phyloP scores from a whole-genome alignment of 2,888 invertebrate species.

The Malthinus flaveolus region DNA sequence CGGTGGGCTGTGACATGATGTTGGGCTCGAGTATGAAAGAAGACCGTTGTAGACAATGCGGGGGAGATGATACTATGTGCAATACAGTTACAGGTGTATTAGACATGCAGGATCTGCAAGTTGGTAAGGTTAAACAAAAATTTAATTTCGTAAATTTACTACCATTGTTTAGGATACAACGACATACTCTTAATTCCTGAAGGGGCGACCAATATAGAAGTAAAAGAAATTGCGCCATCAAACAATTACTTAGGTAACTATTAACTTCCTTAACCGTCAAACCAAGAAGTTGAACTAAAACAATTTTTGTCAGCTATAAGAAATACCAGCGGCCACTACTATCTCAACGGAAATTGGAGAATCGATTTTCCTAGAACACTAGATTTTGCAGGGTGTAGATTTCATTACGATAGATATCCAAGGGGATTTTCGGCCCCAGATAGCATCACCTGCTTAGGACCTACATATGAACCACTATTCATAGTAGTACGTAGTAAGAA shows the following conservation, averaged over 20 bases:
- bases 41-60: conserved; percentile 90
- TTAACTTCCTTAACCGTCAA: not conserved
- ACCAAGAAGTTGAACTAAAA: not conserved
- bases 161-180: conserved; percentile 74
- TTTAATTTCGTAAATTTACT: too few species aligned
- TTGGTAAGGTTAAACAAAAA: conserved; percentile 59
- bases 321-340: conserved; percentile 80
- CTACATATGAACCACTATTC: conserved; percentile 86
- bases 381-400: conserved; percentile 80
- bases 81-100: conserved; percentile 74
- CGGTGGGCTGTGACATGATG: conserved; percentile 94
- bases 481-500: conserved; percentile 68
- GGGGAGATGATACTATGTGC: conserved; percentile 89
- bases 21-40: conserved; percentile 84
- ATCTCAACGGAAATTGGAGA: conserved; percentile 92
- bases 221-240: conserved; percentile 78
- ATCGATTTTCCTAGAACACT: conserved; percentile 87
- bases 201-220: conserved; percentile 88
- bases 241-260: conserved; percentile 85
- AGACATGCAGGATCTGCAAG: conserved; percentile 71
- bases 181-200: conserved; percentile 88
- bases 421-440: conserved; percentile 85
- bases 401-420: conserved; percentile 85
- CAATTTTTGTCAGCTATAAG: conserved; percentile 72
- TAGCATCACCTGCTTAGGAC: conserved; percentile 80